Evolutionary conservation across 1,140 invertebrate genomes (phyloP).

Genomic region (Drosophila hydei): DNA sequence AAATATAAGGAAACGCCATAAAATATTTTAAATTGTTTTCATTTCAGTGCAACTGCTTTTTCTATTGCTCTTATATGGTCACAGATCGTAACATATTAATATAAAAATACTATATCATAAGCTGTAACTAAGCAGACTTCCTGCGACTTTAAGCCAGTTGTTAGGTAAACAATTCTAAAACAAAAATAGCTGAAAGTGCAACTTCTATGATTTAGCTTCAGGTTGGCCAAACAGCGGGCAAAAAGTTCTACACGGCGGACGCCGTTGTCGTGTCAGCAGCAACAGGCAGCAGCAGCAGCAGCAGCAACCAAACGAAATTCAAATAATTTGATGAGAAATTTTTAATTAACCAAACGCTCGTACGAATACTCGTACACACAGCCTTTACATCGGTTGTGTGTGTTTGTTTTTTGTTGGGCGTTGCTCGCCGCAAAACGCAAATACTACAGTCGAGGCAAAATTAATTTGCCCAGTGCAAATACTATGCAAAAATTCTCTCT

Average conservation of each 20-base stretch:
- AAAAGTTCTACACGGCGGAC: slow-evolving; percentile 5
- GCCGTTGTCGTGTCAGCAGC: slow-evolving; percentile 4
- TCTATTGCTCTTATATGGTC: no score
- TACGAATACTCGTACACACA: slow-evolving; percentile 30
- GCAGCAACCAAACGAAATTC: slow-evolving; percentile 23
- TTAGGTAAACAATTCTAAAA: neutral
- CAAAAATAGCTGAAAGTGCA: neutral
- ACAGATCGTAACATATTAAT: no score
- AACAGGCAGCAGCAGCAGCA: slow-evolving; percentile 10
- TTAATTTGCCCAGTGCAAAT: slow-evolving; percentile 65
- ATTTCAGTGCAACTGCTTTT: no score
- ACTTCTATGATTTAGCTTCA: slow-evolving; percentile 5
- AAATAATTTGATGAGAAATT: slow-evolving; percentile 56
- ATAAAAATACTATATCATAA: no score
- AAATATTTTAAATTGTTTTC: no score
- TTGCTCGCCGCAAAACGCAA: slow-evolving; percentile 46
- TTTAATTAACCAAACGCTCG: slow-evolving; percentile 61
- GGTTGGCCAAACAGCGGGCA: neutral
- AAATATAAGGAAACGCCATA: no score
- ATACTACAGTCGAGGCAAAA: slow-evolving; percentile 53
- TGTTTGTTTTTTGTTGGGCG: slow-evolving; percentile 12
- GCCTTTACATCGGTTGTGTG: slow-evolving; percentile 1
- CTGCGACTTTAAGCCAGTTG: no score
- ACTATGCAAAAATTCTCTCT: slow-evolving; percentile 37
- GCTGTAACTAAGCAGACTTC: no score